Base-by-base conservation (phyloP, 2,113 vertebrate genomes). In the Telmatochromis sp. region DNA sequence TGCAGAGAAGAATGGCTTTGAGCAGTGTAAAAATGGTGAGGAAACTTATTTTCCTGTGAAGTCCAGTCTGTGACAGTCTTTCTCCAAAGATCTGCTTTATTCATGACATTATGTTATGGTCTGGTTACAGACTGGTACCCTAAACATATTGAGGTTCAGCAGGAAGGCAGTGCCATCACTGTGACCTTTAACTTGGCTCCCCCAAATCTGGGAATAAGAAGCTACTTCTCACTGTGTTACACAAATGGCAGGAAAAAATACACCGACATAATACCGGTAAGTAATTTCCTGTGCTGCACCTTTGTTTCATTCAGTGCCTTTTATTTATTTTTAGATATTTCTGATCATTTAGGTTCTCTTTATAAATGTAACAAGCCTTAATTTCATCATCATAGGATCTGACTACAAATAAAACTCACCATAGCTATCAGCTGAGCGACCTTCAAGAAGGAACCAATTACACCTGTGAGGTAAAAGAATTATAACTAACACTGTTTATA, bases 161-260 rank as follows among this genome's bases (percentile, higher is more conserved):
- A 97, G 85, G 84, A 95, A 10, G 95, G 92, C 14, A 49, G 10
- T 1, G 82, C 85, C n/a, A 40, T 96, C 80, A 88, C 57, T 5
- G 95, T 97, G 89, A 97, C 96, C 26, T 97, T 97, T 85, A 97
- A 97, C 93, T 92, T 97, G 65, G 96, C 97, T 19, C 97, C 97
- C 6, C 86, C 94, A 19, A 86, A 87, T 57, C 87, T 97, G 31
- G 94, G 87, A 45, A 95, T 97, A 86, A 90, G 13, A 15, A 93
- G 89, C 51, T 97, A 97, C 91, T 97, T 97, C 79, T 96, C 90
- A 0, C 54, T 87, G 80, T 97, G 97, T 35, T 95, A 90, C 2
- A 91, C 92, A 51, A 90, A 94, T 2, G 92, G 93, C 7, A 65
- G 51, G 21, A 95, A 84, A 51, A 96, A 75, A 45, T 95, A 95